Evolutionary conservation across 1,140 invertebrate species (phyloP).

Genomic region (Calephelis nemesis): DNA sequence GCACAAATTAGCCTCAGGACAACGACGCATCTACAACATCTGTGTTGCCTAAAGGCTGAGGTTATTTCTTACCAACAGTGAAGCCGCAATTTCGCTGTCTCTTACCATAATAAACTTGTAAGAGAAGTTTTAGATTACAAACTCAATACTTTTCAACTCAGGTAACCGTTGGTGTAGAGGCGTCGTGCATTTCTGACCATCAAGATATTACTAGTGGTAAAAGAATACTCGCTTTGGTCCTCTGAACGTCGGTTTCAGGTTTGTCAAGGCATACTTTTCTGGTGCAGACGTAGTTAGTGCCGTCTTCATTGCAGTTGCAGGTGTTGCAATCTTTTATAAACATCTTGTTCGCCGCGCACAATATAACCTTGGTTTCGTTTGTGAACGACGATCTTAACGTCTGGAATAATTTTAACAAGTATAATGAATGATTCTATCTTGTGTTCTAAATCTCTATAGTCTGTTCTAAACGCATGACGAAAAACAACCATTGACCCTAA

Average conservation of each 20-base stretch:
- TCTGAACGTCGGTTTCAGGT: background rate
- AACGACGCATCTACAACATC: too few species aligned
- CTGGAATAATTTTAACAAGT: conserved; percentile 28
- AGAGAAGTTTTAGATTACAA: background rate
- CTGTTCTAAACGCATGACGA: too few species aligned
- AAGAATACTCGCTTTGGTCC: background rate
- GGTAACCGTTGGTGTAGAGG: background rate
- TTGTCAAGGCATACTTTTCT: conserved; percentile 51
- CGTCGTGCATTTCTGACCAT: background rate
- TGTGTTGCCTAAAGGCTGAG: too few species aligned
- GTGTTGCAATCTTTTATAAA: conserved; percentile 73
- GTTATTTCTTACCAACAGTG: too few species aligned
- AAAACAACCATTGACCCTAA: too few species aligned
- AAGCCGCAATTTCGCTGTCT: too few species aligned
- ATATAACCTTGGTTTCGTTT: conserved; percentile 36
- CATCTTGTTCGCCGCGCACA: conserved; percentile 64
- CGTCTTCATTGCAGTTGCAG: conserved; percentile 71
- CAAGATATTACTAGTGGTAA: background rate
- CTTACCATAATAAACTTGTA: too few species aligned
- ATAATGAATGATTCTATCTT: too few species aligned
- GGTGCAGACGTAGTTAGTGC: conserved; percentile 65
- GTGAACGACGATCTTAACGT: conserved; percentile 30
- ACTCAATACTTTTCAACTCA: background rate
- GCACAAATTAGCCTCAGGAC: too few species aligned
- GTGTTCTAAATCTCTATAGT: too few species aligned